A percentile compares a stretch with the other conserved stretches of the same genome.
phyloP scores from a whole-genome alignment of 2,113 vertebrate species.

The Stercorarius parasiticus region DNA sequence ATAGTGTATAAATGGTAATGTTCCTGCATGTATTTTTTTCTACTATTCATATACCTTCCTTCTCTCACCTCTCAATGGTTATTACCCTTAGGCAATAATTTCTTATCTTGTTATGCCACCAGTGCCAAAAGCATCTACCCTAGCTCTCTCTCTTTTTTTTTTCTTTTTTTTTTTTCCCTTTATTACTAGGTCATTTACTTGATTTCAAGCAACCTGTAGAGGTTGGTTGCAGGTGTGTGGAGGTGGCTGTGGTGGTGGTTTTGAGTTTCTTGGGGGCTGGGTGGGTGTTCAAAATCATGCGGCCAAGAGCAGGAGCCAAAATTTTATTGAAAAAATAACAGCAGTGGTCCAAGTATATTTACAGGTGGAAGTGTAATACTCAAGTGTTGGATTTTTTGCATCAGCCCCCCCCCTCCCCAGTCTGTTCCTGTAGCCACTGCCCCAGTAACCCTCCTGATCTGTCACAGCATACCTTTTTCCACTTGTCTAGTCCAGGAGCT shows the following conservation, averaged over 20 bases:
- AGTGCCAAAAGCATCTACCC: background rate
- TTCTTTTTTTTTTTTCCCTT: too few species aligned
- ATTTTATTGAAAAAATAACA: background rate
- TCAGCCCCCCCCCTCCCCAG: fast-evolving
- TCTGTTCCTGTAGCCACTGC: background rate
- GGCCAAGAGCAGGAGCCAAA: background rate
- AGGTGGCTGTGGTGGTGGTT: background rate
- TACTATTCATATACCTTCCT: background rate
- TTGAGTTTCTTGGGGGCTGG: background rate
- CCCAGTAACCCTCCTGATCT: background rate
- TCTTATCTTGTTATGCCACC: background rate
- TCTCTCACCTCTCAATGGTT: background rate
- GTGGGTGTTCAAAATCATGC: background rate
- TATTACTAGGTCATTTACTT: background rate
- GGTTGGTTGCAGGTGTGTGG: background rate
- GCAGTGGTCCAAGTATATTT: background rate
- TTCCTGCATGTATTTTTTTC: background rate
- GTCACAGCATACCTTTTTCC: background rate
- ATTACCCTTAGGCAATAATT: background rate
- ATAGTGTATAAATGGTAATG: background rate
- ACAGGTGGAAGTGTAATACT: background rate
- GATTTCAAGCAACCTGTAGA: background rate
- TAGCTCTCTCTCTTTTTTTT: background rate
- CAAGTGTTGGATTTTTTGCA: background rate
- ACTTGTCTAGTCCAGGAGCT: background rate